Base-by-base conservation (phyloP, 2,797 vertebrate species). In the Chrysocyon brachyurus region DNA sequence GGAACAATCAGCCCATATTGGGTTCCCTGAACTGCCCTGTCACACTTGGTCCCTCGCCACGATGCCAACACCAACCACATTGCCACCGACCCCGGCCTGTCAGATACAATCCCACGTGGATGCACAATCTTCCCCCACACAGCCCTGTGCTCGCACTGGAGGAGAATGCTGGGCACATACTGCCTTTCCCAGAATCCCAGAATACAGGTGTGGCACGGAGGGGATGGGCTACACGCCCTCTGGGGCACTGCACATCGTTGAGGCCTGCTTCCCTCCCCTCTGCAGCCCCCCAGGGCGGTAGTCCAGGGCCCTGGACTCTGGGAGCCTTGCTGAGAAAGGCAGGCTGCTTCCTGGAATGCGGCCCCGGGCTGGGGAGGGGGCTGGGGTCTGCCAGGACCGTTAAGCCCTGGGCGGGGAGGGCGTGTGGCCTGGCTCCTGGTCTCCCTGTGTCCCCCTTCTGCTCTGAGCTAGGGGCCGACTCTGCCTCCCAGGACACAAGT, bases 1-100 rank as follows among this genome's bases (percentile, higher is more conserved):
- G 5, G 91, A 87, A 63, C 90, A 92, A 81, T 97, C 96, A 98
- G 98, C 98, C 98, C 98, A 98, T 97, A 98, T 98, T 98, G 98
- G 98, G 98, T 97, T 96, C 86, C 88, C 57, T 36, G 33, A 33
- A 57, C 61, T 56, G 82, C 79, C 91, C 93, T 2, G 4, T 68
- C 64, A 72, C 2, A 6, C 94, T 89, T 56, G 79, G 82, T n/a
- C 70, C 63, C 90, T 79, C 54, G 28, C 70, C 54, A 88, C 5
- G 17, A 77, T 21, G 3, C 77, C 73, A 63, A 57, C 40, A 87
- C 64, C 95, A 90, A 24, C 91, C 46, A 11, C 87, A 52, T 10
- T 21, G 72, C 87, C 40, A 11, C 70, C 4, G 0, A 22, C 73
- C 77, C 91, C 5, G 1, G 66, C n/a, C 11, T 14, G 66, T 90